Base-by-base conservation (phyloP, 1,140 invertebrate species). In the Heliconius nattereri region DNA sequence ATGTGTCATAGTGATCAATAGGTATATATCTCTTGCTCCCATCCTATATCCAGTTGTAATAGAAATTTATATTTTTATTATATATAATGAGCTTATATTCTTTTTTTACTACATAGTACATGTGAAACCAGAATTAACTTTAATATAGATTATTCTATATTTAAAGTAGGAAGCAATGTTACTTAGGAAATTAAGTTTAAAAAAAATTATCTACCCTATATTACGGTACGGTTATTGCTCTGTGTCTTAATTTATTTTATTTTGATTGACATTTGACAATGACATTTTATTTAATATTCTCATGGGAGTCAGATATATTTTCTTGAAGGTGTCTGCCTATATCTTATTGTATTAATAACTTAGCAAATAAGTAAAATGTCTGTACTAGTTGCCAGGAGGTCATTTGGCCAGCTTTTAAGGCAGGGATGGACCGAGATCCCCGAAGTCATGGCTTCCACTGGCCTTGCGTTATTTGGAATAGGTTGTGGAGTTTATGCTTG, bases 371-470 rank as follows among this genome's bases (percentile, higher is more conserved):
- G 76, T 72, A 75, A 72, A 76, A 81, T 92, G 91, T 88, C 89
- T 83, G 84, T 83, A 23, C 83, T 79, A 49, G 91, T 85, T 29
- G 82, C 92, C 29, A 85, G 92, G 80, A 82, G 87, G n/a, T 85
- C 89, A 7, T 26, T 94, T 3, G 87, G 88, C 29, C 93, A 94
- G 81, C 82, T 94, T 73, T 49, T 93, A 3, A 83, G 89, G 71
- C 92, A 93, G 76, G 92, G 90, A 49, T 94, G 90, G 96, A 94
- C 95, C 88, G 96, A 97, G 90, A 96, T 97, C 81, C 96, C 97
- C 23, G 97, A 97, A 87, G 92, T 97, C 26, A 85, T 96, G 78
- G 95, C 91, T 20, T 29, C 96, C 3, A 87, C 95, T 81, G 96
- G 95, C 16, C 45, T 95, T 16, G 94, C 89, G 29, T 54, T 95